These are phyloP conservation scores for Sander lucioperca DNA, from an alignment of 2,113 vertebrate genomes.

Conservation along the genomic window DNA sequence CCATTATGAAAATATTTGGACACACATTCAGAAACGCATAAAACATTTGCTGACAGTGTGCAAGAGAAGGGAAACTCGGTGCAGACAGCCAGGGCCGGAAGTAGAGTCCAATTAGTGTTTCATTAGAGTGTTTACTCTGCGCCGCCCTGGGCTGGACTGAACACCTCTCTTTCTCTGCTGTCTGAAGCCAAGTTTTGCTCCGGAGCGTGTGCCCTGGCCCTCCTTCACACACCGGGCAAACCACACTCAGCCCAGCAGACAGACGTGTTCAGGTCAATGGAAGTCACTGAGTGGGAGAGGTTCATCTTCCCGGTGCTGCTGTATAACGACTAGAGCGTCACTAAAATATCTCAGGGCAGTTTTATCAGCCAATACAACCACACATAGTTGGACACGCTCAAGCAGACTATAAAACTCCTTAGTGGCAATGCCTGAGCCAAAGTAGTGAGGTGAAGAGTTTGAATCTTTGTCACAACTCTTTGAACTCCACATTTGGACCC, in stretches of 20 bases:
- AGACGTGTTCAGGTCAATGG: conserved; percentile 1
- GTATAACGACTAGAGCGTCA: not conserved
- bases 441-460: not conserved
- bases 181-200: conserved; percentile 36
- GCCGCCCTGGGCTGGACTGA: conserved; percentile 25
- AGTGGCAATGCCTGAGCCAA: not conserved
- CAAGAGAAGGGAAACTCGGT: conserved; percentile 43
- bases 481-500: not conserved
- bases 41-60: conserved; percentile 37
- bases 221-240: conserved; percentile 57
- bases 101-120: conserved; percentile 70
- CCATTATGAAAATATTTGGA: not conserved
- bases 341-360: not conserved
- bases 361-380: conserved; percentile 23
- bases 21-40: conserved; percentile 6
- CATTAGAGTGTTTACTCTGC: conserved; percentile 75
- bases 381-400: not conserved
- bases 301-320: conserved; percentile 22
- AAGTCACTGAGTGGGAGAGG: conserved; percentile 15
- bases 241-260: conserved; percentile 29
- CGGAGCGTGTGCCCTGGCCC: conserved; percentile 43
- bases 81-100: conserved; percentile 56
- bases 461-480: not conserved
- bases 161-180: conserved; percentile 43
- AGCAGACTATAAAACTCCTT: not conserved